phyloP scores from a whole-genome alignment of 64 coral and sea anemone species.

The Montipora cactus region DNA sequence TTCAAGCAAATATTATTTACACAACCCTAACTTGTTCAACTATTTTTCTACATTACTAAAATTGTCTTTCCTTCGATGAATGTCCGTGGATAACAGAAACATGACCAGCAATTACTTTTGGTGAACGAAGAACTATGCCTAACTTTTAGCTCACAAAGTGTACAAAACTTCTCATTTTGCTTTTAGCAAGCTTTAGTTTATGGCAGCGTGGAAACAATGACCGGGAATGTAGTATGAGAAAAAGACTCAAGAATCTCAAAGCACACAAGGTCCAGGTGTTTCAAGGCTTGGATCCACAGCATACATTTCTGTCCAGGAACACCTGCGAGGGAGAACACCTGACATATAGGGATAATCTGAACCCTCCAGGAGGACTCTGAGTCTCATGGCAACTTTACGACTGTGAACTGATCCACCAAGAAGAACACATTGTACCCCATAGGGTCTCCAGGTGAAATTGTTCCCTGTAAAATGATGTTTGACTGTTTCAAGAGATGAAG shows the following conservation, averaged over 20 bases:
- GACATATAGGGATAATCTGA: conserved; percentile 97
- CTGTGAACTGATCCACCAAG: conserved; percentile 96
- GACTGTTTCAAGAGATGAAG: conserved; percentile 70
- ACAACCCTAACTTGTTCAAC: conserved; percentile 15
- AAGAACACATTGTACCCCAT: conserved; percentile 92
- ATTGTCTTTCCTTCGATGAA: conserved; percentile 23
- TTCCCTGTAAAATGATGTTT: conserved; percentile 76
- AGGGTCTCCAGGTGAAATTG: conserved; percentile 94
- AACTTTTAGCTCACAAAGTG: background rate
- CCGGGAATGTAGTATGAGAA: background rate
- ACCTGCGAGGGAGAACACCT: conserved; percentile 80
- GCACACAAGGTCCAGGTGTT: conserved; percentile 94
- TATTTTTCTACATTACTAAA: conserved; percentile 6
- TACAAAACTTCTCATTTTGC: background rate
- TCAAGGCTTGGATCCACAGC: conserved; percentile 93
- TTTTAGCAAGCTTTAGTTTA: background rate
- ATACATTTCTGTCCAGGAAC: conserved; percentile 98
- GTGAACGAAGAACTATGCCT: background rate
- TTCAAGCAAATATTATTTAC: conserved; percentile 18
- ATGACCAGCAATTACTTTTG: background rate
- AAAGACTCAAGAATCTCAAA: conserved; percentile 42
- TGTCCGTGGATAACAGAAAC: conserved; percentile 19
- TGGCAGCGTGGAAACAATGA: background rate
- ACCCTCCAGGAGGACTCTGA: conserved; percentile 84
- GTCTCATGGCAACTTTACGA: conserved; percentile 88